Evolutionary conservation across 2,113 vertebrate species (phyloP).

Genomic region (Gallinago jamesoni): DNA sequence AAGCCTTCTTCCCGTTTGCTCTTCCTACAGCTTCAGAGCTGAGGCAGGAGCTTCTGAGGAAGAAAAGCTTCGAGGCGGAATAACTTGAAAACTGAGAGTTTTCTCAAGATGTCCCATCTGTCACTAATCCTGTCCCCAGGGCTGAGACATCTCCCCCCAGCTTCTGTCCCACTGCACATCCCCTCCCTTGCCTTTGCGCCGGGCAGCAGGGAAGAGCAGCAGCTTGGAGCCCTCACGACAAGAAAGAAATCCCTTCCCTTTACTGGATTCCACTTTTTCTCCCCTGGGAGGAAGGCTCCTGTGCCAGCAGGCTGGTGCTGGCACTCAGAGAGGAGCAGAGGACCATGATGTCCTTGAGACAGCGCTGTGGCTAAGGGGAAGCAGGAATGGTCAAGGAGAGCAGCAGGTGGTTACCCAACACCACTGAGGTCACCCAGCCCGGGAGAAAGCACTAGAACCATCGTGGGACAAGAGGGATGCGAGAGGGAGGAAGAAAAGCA

Average conservation of each 20-base stretch:
- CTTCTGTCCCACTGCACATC: not conserved
- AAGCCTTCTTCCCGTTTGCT: not conserved
- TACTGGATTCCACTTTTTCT: not conserved
- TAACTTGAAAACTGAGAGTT: not conserved
- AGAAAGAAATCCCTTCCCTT: not conserved
- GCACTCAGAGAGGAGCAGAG: not conserved
- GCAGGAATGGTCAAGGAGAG: not conserved
- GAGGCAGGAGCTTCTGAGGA: not conserved
- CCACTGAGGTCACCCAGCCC: not conserved
- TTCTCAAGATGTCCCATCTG: not conserved
- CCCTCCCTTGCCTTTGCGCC: not conserved
- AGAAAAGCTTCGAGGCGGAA: not conserved
- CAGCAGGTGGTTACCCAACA: not conserved
- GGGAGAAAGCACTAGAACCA: not conserved
- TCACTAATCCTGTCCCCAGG: not conserved
- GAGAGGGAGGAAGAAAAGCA: not conserved
- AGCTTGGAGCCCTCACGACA: not conserved
- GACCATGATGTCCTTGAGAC: fast-evolving
- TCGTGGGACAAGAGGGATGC: fast-evolving
- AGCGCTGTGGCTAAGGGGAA: not conserved
- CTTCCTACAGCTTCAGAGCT: not conserved
- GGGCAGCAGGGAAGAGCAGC: not conserved
- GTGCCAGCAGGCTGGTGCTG: fast-evolving
- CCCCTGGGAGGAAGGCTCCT: fast-evolving
- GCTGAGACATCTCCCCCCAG: not conserved